Evolutionary conservation across 35 echinoderm and acorn worm species (phyloP), one percentile per base, ranked within the genome.

Genomic region (Stichopus chloronotus): DNA sequence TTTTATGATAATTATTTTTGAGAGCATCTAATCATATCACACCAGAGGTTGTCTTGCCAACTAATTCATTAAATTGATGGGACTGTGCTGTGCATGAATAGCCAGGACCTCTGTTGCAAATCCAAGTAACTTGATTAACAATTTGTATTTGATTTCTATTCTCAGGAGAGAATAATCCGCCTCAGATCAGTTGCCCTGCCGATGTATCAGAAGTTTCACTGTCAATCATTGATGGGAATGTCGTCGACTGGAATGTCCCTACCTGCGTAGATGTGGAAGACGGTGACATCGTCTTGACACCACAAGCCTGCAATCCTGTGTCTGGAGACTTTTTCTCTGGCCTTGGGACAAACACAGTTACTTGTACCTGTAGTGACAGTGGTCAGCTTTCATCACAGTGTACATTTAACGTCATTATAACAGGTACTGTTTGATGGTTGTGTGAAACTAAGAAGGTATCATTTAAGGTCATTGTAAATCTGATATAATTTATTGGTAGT

Each of bases 221-320:
- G 0, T 19, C 16, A n/a, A 17, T 0, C 80, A 83, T 53, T 55
- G 52, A 7, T 55, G 80, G 80, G 9, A 52, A 12, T 19, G 24
- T 83, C 17, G 80, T 52, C 14, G 5, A 24, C 11, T 83, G 82
- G 82, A 55, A 85, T 85, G 25, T 14, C 7, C 82, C 82, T 8
- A 85, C 82, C 5, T 85, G 82, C 55, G 24, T 58, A 57, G 82
- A 85, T 58, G 12, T 9, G 58, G 82, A 85, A 85, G 82, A 85
- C 58, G 82, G 82, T n/a, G n/a, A 56, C 52, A 58, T 85, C 7
- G 58, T 58, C 24, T 55, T 85, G 16, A 14, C 52, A 14, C 14
- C 8, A 22, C 14, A 53, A 58, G 82, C 82, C 16, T 85, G 82
- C 58, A 20, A 58, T 17, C 82, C 82, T 14, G 55, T 9, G 19